phyloP scores from a whole-genome alignment of 2,797 vertebrate species.

The Pristis pectinata region DNA sequence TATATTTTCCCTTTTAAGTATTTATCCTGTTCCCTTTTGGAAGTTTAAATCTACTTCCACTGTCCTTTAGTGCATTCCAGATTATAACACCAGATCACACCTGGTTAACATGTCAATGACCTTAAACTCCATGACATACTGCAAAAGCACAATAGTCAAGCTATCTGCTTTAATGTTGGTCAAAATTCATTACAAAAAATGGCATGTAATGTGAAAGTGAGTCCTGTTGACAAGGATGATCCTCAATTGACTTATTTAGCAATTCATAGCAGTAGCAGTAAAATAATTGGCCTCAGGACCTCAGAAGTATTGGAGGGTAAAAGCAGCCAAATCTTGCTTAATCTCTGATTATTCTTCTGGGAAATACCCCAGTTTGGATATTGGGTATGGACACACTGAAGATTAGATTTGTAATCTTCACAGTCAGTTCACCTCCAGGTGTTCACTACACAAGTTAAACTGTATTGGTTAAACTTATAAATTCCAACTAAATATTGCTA shows the following conservation, averaged over 20 bases:
- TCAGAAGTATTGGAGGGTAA: no score
- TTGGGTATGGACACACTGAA: neutral
- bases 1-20: neutral
- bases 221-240: neutral
- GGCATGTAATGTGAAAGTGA: neutral
- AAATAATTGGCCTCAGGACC: neutral
- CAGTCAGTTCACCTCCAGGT: neutral
- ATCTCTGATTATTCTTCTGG: neutral
- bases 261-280: neutral
- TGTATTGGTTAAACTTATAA: no score
- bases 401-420: neutral
- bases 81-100: neutral
- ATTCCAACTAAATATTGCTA: no score
- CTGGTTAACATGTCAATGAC: neutral
- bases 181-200: neutral
- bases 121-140: neutral
- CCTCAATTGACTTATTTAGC: neutral
- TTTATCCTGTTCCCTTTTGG: neutral
- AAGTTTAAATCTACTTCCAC: neutral
- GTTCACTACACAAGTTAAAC: neutral
- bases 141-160: neutral
- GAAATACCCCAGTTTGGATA: neutral
- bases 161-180: neutral
- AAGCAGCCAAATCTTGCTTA: neutral
- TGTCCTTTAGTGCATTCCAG: neutral